Evolutionary conservation across 2,113 vertebrate genomes (phyloP).

Genomic region (Oreochromis tanganicae): DNA sequence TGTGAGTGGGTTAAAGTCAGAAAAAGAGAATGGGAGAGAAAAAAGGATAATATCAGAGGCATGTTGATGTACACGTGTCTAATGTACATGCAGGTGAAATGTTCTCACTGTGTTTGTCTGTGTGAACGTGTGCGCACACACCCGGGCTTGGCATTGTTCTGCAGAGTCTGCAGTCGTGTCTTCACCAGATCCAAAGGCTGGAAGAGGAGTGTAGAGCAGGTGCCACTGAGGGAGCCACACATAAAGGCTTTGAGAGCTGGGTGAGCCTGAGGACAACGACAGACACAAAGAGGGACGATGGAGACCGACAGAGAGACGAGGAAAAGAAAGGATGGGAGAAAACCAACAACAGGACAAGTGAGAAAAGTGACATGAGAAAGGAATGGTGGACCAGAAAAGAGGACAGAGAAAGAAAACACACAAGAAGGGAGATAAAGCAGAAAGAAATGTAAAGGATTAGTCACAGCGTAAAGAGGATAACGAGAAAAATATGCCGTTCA

Average conservation of each 20-base stretch:
- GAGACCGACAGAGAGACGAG: neutral
- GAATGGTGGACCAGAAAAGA: neutral
- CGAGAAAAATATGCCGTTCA: neutral
- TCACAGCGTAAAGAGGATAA: neutral
- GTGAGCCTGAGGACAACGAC: constrained; percentile 74
- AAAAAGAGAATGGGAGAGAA: neutral
- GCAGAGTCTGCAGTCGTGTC: constrained; percentile 86
- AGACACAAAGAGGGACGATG: neutral
- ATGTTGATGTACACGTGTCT: neutral
- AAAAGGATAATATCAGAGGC: neutral
- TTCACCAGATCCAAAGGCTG: constrained; percentile 95
- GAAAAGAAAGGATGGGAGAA: neutral
- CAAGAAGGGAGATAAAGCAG: neutral
- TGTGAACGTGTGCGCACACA: neutral
- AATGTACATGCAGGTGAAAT: neutral
- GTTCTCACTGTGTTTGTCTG: neutral
- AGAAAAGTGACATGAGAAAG: neutral
- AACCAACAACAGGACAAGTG: neutral
- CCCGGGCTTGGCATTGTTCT: constrained; percentile 73
- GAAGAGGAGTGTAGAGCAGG: constrained; percentile 92
- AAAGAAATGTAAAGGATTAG: neutral
- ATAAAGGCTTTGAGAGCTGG: constrained; percentile 93
- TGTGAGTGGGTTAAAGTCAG: neutral
- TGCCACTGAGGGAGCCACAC: constrained; percentile 93
- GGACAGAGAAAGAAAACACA: neutral